Evolutionary conservation across 1,140 invertebrate species (phyloP).

Genomic region (Drosophila parabipectinata): DNA sequence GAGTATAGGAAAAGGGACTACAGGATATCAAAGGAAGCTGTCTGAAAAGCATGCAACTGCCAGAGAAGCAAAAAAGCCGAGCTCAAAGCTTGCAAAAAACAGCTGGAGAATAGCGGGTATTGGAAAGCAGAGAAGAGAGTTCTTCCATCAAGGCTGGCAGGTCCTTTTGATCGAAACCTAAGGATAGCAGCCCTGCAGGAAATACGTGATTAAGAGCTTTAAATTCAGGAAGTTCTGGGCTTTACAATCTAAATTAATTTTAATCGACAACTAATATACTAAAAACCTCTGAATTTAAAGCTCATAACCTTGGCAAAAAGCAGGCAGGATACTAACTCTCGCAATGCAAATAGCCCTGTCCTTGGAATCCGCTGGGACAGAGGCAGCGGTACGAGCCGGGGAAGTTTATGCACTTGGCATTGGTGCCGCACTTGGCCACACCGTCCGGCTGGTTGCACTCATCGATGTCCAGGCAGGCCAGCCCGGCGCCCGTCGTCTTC

Average conservation of each 20-base stretch:
- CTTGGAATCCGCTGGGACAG: slow-evolving; percentile 93
- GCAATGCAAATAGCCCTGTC: slow-evolving; percentile 93
- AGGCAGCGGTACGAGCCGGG: slow-evolving; percentile 96
- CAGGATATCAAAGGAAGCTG: slow-evolving; percentile 31
- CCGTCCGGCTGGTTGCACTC: slow-evolving; percentile 90
- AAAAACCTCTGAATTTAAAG: slow-evolving; percentile 3
- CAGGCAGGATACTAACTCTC: slow-evolving; percentile 90
- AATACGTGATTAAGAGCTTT: slow-evolving; percentile 6
- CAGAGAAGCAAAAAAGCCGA: slow-evolving; percentile 42
- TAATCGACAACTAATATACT: not conserved
- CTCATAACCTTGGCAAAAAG: slow-evolving; percentile 29
- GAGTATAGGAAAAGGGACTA: slow-evolving; percentile 13
- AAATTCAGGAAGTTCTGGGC: not conserved
- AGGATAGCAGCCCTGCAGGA: slow-evolving; percentile 3
- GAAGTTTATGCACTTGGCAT: slow-evolving; percentile 95
- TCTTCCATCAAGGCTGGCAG: slow-evolving; percentile 11
- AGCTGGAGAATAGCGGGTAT: slow-evolving; percentile 31
- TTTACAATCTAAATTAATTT: not conserved
- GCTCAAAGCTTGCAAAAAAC: slow-evolving; percentile 36
- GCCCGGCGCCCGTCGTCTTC: slow-evolving; percentile 62
- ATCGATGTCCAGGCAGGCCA: slow-evolving; percentile 87
- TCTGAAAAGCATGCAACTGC: slow-evolving; percentile 40
- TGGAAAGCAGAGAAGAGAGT: slow-evolving; percentile 26
- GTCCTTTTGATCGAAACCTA: not conserved
- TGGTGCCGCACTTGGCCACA: slow-evolving; percentile 89